Conservation (phyloP, 2,797 vertebrate genomes). For the Taenioides sp. region DNA sequence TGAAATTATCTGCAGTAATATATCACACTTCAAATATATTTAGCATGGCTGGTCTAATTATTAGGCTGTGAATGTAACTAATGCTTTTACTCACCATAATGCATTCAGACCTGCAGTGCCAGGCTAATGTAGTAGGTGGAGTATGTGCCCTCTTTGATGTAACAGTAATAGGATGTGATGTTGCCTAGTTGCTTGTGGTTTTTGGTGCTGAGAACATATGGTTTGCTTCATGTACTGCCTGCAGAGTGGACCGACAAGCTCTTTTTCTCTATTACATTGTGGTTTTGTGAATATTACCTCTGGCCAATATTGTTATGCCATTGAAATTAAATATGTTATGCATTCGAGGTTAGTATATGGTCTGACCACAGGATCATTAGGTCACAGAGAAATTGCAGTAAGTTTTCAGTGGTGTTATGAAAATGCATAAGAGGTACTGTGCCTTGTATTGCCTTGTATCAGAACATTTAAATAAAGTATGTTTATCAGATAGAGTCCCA, state of each 20-base stretch:
- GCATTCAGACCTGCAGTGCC: background rate
- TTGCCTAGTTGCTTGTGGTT: conserved; percentile 4
- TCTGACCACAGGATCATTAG: background rate
- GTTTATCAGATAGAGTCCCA: conserved; percentile 11
- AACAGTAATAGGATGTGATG: conserved; percentile 7
- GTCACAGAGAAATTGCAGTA: background rate
- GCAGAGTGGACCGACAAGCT: background rate
- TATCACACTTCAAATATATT: too few species aligned
- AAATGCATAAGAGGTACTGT: background rate
- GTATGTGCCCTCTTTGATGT: background rate
- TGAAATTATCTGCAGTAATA: too few species aligned
- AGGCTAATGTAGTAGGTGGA: conserved; percentile 4
- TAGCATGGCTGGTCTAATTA: too few species aligned
- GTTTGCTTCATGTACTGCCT: conserved; percentile 3
- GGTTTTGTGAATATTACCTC: conserved; percentile 5
- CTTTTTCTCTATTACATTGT: background rate
- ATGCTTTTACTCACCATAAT: background rate
- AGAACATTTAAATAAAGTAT: conserved; percentile 3
- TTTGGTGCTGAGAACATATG: conserved; percentile 4
- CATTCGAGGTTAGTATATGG: background rate
- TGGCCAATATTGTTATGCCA: conserved; percentile 1
- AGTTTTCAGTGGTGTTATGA: background rate
- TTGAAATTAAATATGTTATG: background rate
- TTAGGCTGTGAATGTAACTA: background rate
- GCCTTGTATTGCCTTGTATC: background rate